phyloP scores from a whole-genome alignment of 2,113 vertebrate species.

The Butorides virescens region DNA sequence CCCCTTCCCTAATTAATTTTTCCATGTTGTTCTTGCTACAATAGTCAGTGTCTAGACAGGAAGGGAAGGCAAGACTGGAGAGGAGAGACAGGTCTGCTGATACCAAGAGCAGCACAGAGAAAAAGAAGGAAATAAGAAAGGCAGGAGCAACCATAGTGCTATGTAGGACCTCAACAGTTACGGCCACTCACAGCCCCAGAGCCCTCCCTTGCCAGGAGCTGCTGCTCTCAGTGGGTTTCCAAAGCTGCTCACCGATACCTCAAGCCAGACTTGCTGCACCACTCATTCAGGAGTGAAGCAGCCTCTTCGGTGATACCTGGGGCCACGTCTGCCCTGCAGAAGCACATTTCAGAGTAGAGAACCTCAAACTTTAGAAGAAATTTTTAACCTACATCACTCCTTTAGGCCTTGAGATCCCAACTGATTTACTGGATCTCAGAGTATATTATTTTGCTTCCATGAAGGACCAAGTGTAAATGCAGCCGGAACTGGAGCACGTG shows the following conservation, averaged over 20 bases:
- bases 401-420: neutral
- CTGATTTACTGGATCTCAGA: neutral
- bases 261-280: neutral
- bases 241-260: neutral
- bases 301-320: neutral
- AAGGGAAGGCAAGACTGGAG: neutral
- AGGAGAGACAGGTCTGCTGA: neutral
- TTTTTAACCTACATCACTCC: neutral
- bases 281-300: neutral
- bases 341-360: neutral
- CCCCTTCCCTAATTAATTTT: neutral
- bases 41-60: neutral
- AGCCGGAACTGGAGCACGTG: neutral
- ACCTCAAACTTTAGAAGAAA: neutral
- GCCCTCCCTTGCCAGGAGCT: neutral
- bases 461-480: neutral
- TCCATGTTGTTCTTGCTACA: neutral
- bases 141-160: neutral
- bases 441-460: neutral
- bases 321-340: neutral
- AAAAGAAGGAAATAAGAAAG: neutral
- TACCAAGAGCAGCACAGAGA: neutral
- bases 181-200: neutral
- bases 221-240: neutral
- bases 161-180: neutral